Evolutionary conservation across 2,113 vertebrate genomes (phyloP), one percentile per base, ranked within the genome.

Genomic region (Myrmophylax atrothorax): DNA sequence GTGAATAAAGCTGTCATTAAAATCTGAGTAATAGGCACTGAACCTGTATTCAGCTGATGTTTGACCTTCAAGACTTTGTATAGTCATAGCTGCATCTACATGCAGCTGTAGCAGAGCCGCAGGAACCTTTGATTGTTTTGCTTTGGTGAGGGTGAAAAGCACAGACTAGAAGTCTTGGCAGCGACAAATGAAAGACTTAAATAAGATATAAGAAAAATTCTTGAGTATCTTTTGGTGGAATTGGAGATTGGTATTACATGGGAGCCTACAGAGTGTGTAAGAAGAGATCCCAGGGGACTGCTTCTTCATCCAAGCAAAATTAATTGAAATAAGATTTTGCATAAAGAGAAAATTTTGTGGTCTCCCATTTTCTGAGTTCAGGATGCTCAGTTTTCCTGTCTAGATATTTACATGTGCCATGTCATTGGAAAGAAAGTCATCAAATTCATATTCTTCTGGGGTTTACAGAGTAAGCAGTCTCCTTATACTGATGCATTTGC

Each of bases 41-140:
- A 82, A 84, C 23, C 52, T 94, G 56, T 35, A 68, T 50, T 80
- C 49, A 58, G 62, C 17, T 89, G 87, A 80, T 81, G 50, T 81
- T 72, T 92, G 91, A 90, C 67, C 89, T 96, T 96, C 67, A 84
- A 73, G 80, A 81, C 59, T 80, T 96, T 46, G 59, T 68, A 22
- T 5, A 89, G 55, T 69, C 46, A 66, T 40, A 77, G 31, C 13
- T 73, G 15, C 52, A 79, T 53, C 79, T 87, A 42, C 40, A 59
- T 42, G 42, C n/a, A 87, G 33, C 31, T 78, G 50, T 40, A 82
- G 53, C 22, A 83, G 53, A 88, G 26, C 66, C 0, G 0, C 33
- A 68, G 79, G 52, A 92, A 55, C 16, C 2, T 18, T 58, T n/a
- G 17, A 49, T 14, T 52, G 90, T 52, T 87, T 91, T 85, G 20